These are phyloP conservation scores for Microcebus jonahi DNA, from an alignment of 2,113 vertebrate genomes.

Conservation along the genomic window DNA sequence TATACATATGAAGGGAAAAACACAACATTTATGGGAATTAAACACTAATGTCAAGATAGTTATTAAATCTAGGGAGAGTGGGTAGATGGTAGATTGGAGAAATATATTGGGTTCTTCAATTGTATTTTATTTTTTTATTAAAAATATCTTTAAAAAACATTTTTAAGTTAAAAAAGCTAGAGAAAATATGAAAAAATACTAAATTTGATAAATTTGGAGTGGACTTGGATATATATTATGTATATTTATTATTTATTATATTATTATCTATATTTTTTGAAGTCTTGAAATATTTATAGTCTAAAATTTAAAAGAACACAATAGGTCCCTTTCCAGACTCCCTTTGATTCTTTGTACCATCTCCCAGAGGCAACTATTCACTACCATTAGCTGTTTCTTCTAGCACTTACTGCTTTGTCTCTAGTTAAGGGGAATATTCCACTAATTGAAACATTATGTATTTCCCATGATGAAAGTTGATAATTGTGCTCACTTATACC, in stretches of 20 bases:
- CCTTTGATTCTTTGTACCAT: background rate
- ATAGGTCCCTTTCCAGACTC: background rate
- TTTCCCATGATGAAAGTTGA: background rate
- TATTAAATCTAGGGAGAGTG: background rate
- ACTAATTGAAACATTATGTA: background rate
- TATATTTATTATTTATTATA: background rate
- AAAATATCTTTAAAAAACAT: background rate
- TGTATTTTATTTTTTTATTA: background rate
- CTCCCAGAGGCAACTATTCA: background rate
- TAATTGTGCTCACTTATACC: background rate
- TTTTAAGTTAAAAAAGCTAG: background rate
- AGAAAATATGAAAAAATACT: background rate
- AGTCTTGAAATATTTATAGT: slow-evolving; percentile 21
- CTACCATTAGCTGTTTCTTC: background rate
- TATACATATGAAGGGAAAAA: background rate
- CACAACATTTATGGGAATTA: background rate
- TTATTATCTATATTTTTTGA: background rate
- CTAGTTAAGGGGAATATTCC: background rate
- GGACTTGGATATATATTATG: background rate
- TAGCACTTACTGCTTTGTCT: background rate
- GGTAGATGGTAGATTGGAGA: background rate
- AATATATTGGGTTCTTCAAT: background rate
- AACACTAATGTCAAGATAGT: background rate
- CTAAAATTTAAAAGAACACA: background rate
- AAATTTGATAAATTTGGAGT: background rate